Percentiles rank a stretch among this genome's conserved stretches.
phyloP scores from a whole-genome alignment of 2,888 invertebrate genomes.

The Rhingia campestris region DNA sequence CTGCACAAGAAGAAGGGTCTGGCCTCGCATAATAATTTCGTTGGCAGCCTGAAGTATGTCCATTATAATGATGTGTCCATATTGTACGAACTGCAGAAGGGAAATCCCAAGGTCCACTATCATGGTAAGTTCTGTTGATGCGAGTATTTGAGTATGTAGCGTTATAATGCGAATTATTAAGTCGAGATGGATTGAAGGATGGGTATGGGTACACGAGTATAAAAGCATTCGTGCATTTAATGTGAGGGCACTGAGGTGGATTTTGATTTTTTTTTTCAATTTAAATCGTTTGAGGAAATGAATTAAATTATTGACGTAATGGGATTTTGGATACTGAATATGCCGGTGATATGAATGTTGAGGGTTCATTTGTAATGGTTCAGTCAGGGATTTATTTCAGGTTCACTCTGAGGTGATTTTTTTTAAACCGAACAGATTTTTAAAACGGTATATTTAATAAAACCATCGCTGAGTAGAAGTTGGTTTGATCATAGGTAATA shows the following conservation, averaged over 20 bases:
- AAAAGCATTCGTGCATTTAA: too few relatives aligned
- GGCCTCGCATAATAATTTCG: constrained; percentile 92
- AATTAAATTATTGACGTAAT: neutral
- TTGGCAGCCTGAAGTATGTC: constrained; percentile 94
- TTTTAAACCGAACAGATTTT: too few relatives aligned
- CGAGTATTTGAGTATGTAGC: neutral
- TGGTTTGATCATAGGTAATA: too few relatives aligned
- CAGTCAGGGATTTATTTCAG: too few relatives aligned
- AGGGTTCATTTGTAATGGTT: too few relatives aligned
- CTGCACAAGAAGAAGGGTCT: constrained; percentile 91
- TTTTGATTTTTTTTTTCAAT: neutral
- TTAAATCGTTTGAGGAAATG: too few relatives aligned
- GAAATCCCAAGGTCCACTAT: constrained; percentile 93
- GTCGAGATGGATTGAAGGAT: too few relatives aligned
- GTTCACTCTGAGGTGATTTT: too few relatives aligned
- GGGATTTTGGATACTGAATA: neutral
- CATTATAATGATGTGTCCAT: constrained; percentile 97
- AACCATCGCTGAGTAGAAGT: too few relatives aligned
- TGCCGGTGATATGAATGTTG: too few relatives aligned
- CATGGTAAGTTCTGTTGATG: constrained; percentile 83
- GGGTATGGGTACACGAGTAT: too few relatives aligned
- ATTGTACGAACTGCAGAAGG: constrained; percentile 92
- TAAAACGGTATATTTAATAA: too few relatives aligned
- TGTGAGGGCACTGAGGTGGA: neutral
- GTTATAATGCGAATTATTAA: neutral